These are phyloP conservation scores for Catocala sponsa DNA, from an alignment of 2,888 invertebrate genomes.

Conservation along the genomic window DNA sequence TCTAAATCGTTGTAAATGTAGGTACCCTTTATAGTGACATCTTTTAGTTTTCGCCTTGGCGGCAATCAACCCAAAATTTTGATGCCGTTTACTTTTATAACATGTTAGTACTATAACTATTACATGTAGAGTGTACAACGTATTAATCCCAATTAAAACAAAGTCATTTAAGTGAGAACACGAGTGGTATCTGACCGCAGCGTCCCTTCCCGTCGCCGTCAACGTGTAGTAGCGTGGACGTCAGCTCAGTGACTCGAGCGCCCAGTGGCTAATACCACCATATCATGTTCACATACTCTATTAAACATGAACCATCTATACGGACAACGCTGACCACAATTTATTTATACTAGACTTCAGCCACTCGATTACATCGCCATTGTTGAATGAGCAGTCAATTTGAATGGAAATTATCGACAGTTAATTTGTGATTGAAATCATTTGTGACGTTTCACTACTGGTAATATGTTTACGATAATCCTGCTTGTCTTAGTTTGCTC, in stretches of 20 bases:
- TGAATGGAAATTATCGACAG: constrained; percentile 1
- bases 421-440: not conserved
- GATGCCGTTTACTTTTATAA: no score
- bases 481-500: no score
- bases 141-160: constrained; percentile 23
- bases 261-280: constrained; percentile 62
- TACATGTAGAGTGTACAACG: not conserved
- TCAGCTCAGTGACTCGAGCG: constrained; percentile 69
- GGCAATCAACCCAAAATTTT: no score
- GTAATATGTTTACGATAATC: no score
- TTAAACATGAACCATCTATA: constrained; percentile 66
- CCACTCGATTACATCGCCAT: constrained; percentile 28
- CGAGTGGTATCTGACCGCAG: constrained; percentile 49
- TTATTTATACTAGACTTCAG: constrained; percentile 44
- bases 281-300: constrained; percentile 79
- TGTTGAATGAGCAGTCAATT: constrained; percentile 32
- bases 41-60: no score
- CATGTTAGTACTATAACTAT: no score
- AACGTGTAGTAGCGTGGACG: constrained; percentile 52
- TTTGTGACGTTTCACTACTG: not conserved
- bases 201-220: constrained; percentile 55
- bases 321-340: constrained; percentile 67
- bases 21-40: no score
- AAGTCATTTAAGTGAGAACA: constrained; percentile 46
- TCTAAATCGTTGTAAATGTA: no score